Conservation (phyloP, 2,113 vertebrate genomes). For the Hippolais icterina region DNA sequence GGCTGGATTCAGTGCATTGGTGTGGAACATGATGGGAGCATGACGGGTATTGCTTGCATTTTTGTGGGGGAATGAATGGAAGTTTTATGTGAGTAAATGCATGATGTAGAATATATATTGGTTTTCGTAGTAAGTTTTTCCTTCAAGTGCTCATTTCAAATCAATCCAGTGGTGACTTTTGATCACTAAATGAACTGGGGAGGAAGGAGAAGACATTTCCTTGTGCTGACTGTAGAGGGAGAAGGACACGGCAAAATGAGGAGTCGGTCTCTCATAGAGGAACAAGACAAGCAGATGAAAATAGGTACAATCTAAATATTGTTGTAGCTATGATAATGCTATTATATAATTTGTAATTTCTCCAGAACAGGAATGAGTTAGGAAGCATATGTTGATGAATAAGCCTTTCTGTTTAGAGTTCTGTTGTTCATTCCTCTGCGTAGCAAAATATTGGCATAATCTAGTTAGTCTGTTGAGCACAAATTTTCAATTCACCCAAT, state of each 20-base stretch:
- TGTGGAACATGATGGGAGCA: too few relatives aligned
- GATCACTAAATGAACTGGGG: not conserved
- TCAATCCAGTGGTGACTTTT: not conserved
- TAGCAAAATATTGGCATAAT: not conserved
- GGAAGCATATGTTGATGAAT: not conserved
- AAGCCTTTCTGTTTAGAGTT: not conserved
- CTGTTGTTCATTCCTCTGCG: not conserved
- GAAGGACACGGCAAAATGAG: not conserved
- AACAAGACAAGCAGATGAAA: not conserved
- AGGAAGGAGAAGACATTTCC: not conserved
- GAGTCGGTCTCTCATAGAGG: not conserved
- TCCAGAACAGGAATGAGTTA: not conserved
- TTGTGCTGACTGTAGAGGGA: not conserved
- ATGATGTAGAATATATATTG: too few relatives aligned
- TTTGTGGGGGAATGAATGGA: too few relatives aligned
- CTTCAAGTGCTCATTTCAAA: not conserved
- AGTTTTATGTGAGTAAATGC: too few relatives aligned
- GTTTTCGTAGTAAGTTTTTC: not conserved
- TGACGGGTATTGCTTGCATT: too few relatives aligned
- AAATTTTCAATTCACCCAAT: not conserved
- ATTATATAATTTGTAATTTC: not conserved
- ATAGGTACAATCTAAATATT: not conserved
- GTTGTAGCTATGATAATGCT: not conserved
- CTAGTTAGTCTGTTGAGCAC: not conserved
- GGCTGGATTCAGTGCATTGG: too few relatives aligned